Evolutionary conservation across 2,797 vertebrate species (phyloP), one percentile per base, ranked within the genome.

Genomic region (Chaetophractus vellerosus): DNA sequence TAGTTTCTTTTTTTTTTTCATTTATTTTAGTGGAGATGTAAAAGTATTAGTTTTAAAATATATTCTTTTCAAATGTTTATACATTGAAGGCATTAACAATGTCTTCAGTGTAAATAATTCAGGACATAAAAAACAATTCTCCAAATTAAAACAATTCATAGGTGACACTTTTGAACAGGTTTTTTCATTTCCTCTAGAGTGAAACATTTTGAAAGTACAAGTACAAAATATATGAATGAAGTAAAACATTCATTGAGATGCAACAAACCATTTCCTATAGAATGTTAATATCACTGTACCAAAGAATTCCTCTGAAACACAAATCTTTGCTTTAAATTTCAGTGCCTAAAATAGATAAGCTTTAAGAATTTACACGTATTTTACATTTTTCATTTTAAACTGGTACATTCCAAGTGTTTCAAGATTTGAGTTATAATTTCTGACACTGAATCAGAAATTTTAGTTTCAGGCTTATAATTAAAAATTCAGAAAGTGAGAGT

Each of bases 1-100:
- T 72, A 45, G 18, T 79, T 36, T 88, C 68, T 90, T 96, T 96
- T 96, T 93, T 76, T 64, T 78, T 6, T 55, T 18, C 14, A 52
- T 96, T 96, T 18, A 63, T 95, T 96, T 97, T 96, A 96, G 36
- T 95, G 81, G 24, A 86, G 61, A 48, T 85, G 81, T 92, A 90
- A 66, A 94, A 38, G 96, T 78, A 87, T 85, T 48, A 75, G 59
- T 96, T 96, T 93, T 95, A 93, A 66, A 93, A 78, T 74, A 83
- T 21, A 12, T 3, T 15, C 50, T 83, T 92, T 0, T 18, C 16
- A n/a, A 96, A 23, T 9, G 16, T 16, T 21, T 95, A 36, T 6
- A 8, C 61, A 10, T 63, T 93, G 11, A 0, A 1, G 0, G n/a
- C 2, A 24, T 36, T 48, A 26, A 2, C 78, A 12, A 45, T 52